A percentile compares a stretch with the other conserved stretches of the same genome.
Evolutionary conservation across 2,888 invertebrate species (phyloP).

Genomic region (Andricus quercusramuli): DNA sequence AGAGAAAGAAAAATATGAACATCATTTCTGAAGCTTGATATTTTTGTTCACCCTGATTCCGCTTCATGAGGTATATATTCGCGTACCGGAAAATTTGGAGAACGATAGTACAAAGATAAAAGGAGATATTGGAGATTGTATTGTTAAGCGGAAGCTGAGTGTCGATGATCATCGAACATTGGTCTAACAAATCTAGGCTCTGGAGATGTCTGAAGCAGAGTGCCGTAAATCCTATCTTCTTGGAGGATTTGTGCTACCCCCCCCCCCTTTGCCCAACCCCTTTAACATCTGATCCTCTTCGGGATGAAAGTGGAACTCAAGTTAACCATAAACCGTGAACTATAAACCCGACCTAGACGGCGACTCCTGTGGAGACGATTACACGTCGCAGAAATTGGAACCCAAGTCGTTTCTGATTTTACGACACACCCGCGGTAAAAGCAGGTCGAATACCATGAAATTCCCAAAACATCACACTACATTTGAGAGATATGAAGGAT

Average conservation of each 20-base stretch:
- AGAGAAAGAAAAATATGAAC: neutral
- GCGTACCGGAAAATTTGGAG: neutral
- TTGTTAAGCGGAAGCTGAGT: neutral
- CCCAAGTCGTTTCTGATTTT: neutral
- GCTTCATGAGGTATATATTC: neutral
- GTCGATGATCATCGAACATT: neutral
- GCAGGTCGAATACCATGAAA: neutral
- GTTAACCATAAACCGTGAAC: slow-evolving; percentile 28
- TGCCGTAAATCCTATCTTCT: slow-evolving; percentile 29
- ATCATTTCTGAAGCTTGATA: neutral
- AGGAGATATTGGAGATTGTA: slow-evolving; percentile 4
- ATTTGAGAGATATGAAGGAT: neutral
- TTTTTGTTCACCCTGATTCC: neutral
- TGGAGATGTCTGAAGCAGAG: slow-evolving; percentile 10
- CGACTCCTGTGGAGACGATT: slow-evolving; percentile 10
- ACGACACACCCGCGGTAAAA: neutral
- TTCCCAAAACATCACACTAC: slow-evolving; percentile 8
- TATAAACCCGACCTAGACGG: neutral
- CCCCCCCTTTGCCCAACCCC: neutral
- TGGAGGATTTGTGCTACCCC: neutral
- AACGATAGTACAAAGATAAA: neutral
- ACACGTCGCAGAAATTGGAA: slow-evolving; percentile 7
- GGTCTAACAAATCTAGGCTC: neutral
- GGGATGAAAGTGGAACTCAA: slow-evolving; percentile 15
- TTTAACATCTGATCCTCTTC: neutral